Conservation (phyloP, 2,888 invertebrate species). For the Ennomos fuscantarius region DNA sequence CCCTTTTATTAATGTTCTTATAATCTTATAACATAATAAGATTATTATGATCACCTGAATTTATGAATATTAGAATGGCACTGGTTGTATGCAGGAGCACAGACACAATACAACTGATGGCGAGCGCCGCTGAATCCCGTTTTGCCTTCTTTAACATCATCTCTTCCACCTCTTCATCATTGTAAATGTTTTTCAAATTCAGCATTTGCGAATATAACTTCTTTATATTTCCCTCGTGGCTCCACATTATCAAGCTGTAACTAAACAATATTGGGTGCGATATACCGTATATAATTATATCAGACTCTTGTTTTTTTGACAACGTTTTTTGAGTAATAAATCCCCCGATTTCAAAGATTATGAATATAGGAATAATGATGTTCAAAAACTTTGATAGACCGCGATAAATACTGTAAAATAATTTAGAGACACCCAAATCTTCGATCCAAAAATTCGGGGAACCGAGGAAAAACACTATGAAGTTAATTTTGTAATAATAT, state of each 20-base stretch:
- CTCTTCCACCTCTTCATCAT: constrained; percentile 23
- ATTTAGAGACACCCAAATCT: constrained; percentile 19
- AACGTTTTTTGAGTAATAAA: constrained; percentile 30
- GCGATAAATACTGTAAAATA: constrained; percentile 17
- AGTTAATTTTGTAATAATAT: constrained; percentile 28
- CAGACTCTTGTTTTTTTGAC: constrained; percentile 31
- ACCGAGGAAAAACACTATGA: constrained; percentile 28
- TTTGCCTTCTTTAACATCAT: constrained; percentile 26
- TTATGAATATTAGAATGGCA: constrained; percentile 22
- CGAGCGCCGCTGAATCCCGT: constrained; percentile 15
- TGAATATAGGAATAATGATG: constrained; percentile 8
- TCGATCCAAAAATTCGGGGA: constrained; percentile 35
- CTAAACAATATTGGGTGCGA: constrained; percentile 21
- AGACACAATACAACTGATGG: constrained; percentile 21
- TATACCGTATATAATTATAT: constrained; percentile 27
- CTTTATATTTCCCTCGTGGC: constrained; percentile 14
- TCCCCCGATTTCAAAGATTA: constrained; percentile 25
- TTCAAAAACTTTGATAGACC: constrained; percentile 11
- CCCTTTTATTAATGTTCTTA: too few species aligned
- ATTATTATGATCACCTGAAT: constrained; percentile 20
- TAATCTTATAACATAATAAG: too few species aligned
- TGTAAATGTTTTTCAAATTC: constrained; percentile 22
- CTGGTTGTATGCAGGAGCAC: constrained; percentile 18
- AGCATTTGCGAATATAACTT: constrained; percentile 18
- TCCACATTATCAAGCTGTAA: constrained; percentile 21